Percentiles rank a stretch among this genome's conserved stretches.
phyloP scores from a whole-genome alignment of 2,888 invertebrate species.

The Leptura quadrifasciata region DNA sequence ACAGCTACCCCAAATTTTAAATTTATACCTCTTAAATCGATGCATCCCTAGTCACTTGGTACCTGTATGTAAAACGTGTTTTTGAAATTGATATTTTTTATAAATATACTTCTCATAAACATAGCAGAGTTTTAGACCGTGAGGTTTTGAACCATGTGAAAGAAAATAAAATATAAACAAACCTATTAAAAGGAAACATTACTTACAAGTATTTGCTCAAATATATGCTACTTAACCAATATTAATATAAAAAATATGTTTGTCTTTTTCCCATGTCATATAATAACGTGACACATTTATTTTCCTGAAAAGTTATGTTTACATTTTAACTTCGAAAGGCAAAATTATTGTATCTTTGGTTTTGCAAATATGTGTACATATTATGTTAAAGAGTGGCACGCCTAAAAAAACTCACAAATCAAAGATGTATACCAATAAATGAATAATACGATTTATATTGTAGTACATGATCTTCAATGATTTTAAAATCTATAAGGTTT shows the following conservation, averaged over 20 bases:
- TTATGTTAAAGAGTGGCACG: constrained; percentile 5
- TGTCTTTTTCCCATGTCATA: not conserved
- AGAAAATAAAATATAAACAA: constrained; percentile 4
- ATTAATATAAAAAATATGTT: not conserved
- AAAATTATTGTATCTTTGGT: constrained; percentile 32
- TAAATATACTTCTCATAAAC: not conserved
- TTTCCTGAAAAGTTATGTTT: not conserved
- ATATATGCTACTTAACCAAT: not conserved
- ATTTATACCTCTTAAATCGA: no score
- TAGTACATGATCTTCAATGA: no score
- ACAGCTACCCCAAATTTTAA: no score
- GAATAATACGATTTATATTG: not conserved
- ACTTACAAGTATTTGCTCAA: not conserved
- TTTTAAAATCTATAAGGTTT: no score
- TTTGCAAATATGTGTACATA: constrained; percentile 26
- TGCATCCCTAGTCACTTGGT: not conserved
- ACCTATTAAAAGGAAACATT: not conserved
- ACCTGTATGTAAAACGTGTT: not conserved
- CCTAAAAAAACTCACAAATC: constrained; percentile 6
- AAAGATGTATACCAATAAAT: not conserved
- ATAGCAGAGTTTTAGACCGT: constrained; percentile 6
- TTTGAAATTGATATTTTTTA: not conserved
- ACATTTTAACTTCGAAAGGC: constrained; percentile 22
- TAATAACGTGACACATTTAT: not conserved
- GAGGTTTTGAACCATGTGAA: not conserved